phyloP scores from a whole-genome alignment of 2,888 invertebrate species.

The Biston betularia region DNA sequence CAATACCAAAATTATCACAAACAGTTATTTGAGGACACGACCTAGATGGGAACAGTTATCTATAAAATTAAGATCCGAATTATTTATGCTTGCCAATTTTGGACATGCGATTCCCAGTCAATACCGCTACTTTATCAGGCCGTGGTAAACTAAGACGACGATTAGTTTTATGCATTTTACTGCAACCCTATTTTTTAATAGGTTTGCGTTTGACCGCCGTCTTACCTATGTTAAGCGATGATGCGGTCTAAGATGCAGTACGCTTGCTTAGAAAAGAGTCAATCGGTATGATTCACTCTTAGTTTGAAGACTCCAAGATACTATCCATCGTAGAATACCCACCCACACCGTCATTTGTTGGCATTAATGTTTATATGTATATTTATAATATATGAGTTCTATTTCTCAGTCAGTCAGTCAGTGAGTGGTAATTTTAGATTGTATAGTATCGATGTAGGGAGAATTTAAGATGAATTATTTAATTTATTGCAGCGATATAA shows the following conservation, averaged over 20 bases:
- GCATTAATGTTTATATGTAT: background rate
- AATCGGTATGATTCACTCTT: too few relatives aligned
- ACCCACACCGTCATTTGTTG: background rate
- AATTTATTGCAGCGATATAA: too few relatives aligned
- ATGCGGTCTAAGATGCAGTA: too few relatives aligned
- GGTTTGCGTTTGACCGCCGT: too few relatives aligned
- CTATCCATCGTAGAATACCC: too few relatives aligned
- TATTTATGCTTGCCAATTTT: constrained; percentile 44
- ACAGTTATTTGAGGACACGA: constrained; percentile 42
- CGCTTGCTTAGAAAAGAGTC: too few relatives aligned
- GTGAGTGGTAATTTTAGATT: background rate
- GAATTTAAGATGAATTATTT: too few relatives aligned
- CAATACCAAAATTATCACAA: constrained; percentile 16
- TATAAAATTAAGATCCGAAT: constrained; percentile 44
- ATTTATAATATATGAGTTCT: constrained; percentile 24
- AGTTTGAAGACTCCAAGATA: too few relatives aligned
- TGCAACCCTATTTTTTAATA: background rate
- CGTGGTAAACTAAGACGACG: constrained; percentile 31
- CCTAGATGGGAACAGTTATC: constrained; percentile 43
- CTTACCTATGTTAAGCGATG: too few relatives aligned
- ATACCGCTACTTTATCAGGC: constrained; percentile 37
- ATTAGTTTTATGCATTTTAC: constrained; percentile 39
- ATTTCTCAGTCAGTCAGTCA: too few relatives aligned
- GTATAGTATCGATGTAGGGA: background rate
- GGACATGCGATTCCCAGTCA: constrained; percentile 42